phyloP scores from a whole-genome alignment of 2,113 vertebrate genomes.

The Salminus brasiliensis region DNA sequence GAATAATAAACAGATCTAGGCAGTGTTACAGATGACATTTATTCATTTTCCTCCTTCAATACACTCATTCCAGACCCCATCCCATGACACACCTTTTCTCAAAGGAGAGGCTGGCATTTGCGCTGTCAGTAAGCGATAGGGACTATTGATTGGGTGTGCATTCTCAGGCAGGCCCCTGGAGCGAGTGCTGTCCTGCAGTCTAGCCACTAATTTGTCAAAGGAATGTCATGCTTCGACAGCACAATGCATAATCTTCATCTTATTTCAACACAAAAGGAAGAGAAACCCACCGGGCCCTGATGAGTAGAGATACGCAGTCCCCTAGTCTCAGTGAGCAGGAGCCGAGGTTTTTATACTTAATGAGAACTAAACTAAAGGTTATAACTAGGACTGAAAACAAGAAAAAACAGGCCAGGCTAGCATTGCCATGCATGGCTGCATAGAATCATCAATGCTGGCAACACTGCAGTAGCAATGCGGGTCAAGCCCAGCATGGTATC shows the following conservation, averaged over 20 bases:
- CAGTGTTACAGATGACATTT: conserved; percentile 39
- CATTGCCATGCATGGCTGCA: no score
- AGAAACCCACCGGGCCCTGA: neutral
- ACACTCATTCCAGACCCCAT: conserved; percentile 17
- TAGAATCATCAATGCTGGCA: no score
- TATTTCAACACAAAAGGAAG: neutral
- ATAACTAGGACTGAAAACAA: no score
- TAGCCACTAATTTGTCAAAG: conserved; percentile 46
- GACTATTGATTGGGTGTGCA: conserved; percentile 36
- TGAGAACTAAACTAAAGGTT: no score
- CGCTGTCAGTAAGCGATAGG: conserved; percentile 37
- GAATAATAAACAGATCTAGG: conserved; percentile 41
- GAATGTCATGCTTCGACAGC: conserved; percentile 37
- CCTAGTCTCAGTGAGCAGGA: neutral
- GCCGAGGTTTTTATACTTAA: no score
- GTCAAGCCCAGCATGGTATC: no score
- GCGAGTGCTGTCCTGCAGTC: conserved; percentile 37
- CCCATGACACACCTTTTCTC: conserved; percentile 30
- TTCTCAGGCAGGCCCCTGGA: conserved; percentile 34
- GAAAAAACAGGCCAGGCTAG: no score
- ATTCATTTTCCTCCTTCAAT: conserved; percentile 25
- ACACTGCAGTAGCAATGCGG: no score
- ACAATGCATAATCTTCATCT: conserved; percentile 39
- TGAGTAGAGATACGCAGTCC: neutral
- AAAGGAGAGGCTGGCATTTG: conserved; percentile 42